Percentiles rank a stretch among this genome's conserved stretches.
These are phyloP conservation scores for Netelia melanura DNA, from an alignment of 2,888 invertebrate genomes.

Conservation along the genomic window DNA sequence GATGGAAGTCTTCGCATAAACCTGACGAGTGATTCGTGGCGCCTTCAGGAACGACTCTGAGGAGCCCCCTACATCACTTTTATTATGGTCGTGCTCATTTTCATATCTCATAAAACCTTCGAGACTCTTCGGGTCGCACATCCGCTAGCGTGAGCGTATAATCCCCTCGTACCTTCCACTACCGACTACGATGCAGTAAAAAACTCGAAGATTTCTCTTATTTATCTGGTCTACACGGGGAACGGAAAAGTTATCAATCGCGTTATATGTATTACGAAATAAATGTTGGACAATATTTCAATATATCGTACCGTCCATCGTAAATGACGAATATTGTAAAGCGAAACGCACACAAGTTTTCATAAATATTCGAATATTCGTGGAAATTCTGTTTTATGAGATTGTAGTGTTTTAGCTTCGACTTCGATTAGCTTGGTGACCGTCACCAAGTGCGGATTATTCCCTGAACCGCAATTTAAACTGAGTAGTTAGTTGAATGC, in stretches of 20 bases:
- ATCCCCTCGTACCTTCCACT: slow-evolving; percentile 68
- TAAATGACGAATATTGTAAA: too few species aligned
- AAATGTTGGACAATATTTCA: too few species aligned
- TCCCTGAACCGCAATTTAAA: too few species aligned
- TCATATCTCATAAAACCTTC: slow-evolving; percentile 84
- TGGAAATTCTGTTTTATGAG: too few species aligned
- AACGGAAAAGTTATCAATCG: slow-evolving; percentile 48
- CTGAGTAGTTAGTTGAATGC: too few species aligned
- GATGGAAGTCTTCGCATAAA: slow-evolving; percentile 85
- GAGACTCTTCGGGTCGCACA: slow-evolving; percentile 67
- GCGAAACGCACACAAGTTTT: too few species aligned
- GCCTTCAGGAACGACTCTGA: slow-evolving; percentile 84
- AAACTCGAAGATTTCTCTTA: slow-evolving; percentile 55
- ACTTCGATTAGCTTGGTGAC: too few species aligned
- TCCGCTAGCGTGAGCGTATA: slow-evolving; percentile 56
- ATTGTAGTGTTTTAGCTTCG: too few species aligned
- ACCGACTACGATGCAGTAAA: slow-evolving; percentile 42
- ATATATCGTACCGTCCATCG: too few species aligned
- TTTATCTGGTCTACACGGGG: slow-evolving; percentile 36
- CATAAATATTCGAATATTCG: too few species aligned
- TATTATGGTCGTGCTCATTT: slow-evolving; percentile 84
- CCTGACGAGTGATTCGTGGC: slow-evolving; percentile 84
- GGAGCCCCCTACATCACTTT: slow-evolving; percentile 84
- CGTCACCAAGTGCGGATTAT: too few species aligned
- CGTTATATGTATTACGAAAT: background rate